Evolutionary conservation across 2,797 vertebrate genomes (phyloP), one percentile per base, ranked within the genome.

Genomic region (Sebastes matsubarae): DNA sequence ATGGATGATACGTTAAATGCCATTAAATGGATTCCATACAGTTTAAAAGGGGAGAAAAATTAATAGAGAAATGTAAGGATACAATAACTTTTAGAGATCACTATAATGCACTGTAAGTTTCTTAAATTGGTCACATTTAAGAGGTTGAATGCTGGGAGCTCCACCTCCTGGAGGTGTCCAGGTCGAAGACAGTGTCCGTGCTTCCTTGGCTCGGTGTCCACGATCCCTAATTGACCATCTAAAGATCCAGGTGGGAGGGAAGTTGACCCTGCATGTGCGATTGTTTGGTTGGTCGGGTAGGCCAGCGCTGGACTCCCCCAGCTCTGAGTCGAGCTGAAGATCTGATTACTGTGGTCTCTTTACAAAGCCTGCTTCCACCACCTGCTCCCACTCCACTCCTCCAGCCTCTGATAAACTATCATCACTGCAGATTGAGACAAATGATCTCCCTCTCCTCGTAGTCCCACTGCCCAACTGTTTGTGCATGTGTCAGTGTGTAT

Each of bases 341-440:
- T 94, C 89, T 92, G 93, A 93, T 94, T 93, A 92, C 88, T 90
- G 86, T 72, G 79, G 88, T 88, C 77, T 89, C 88, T 86, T 90
- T 84, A 82, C 87, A 87, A 92, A 88, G 77, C 83, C 78, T 63
- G 66, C 72, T 82, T 90, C 88, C 86, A 89, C 82, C 92, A 92
- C 92, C 89, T 91, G 92, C 90, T 93, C 87, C 89, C 87, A 87
- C 90, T 92, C 80, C 79, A 84, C 88, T 91, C 83, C 77, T 84
- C 81, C 88, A 90, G 83, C 65, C 76, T 87, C 87, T 88, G 87
- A 93, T 92, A 94, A 93, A 94, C 90, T 83, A 92, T 94, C 93
- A 95, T 94, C 88, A 87, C 87, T 70, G 81, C 77, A 89, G 88
- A 94, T 92, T 93, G 90, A 94, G 91, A 94, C 91, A 92, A 93